Conservation (phyloP, 2,113 vertebrate species). For the Dicrurus megarhynchus region DNA sequence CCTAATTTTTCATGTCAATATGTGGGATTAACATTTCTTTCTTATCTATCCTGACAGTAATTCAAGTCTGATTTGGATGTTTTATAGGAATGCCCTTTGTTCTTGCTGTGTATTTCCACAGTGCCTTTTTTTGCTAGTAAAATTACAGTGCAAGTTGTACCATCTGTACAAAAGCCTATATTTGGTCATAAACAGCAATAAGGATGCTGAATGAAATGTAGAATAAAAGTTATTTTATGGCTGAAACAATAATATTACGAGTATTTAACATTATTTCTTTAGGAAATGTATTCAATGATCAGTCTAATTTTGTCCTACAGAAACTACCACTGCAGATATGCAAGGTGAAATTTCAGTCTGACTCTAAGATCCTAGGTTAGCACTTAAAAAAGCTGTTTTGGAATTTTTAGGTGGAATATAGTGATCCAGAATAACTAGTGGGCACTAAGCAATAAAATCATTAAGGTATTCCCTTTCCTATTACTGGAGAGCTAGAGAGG, state of each 20-base stretch:
- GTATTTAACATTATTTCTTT: neutral
- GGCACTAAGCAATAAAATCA: neutral
- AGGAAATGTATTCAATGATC: neutral
- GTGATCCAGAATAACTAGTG: neutral
- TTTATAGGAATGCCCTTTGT: neutral
- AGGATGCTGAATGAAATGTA: neutral
- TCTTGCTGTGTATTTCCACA: neutral
- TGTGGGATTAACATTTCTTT: neutral
- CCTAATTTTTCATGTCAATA: neutral
- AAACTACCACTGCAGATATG: neutral
- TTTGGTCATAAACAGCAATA: neutral
- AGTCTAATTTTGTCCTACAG: neutral
- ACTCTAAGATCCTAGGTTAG: neutral
- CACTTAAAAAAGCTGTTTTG: neutral
- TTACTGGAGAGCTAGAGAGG: accelerated
- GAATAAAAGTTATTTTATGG: neutral
- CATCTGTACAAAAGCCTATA: neutral
- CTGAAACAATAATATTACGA: neutral
- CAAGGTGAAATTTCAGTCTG: neutral
- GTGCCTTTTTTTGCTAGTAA: neutral
- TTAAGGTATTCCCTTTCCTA: neutral
- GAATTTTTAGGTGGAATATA: neutral
- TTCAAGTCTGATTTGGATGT: neutral
- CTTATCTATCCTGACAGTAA: neutral
- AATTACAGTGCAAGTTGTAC: neutral